A percentile compares a stretch with the other conserved stretches of the same genome.
Conservation (phyloP, 2,888 invertebrate genomes). For the Dione vanillae region DNA sequence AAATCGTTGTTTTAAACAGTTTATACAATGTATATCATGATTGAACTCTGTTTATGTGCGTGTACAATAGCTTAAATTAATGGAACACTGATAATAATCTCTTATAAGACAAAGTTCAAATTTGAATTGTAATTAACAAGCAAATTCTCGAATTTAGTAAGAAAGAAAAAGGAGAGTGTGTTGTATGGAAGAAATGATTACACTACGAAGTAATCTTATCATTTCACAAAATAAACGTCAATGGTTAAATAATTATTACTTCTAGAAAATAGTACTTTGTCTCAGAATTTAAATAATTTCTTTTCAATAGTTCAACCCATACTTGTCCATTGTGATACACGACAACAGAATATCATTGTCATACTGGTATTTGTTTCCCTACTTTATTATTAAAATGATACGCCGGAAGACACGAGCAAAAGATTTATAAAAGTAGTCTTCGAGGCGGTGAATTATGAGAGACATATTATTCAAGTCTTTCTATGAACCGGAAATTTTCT, state of each 20-base stretch:
- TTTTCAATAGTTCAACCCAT: not conserved
- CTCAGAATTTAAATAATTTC: not conserved
- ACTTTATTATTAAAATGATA: conserved; percentile 1
- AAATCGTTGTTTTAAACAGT: conserved; percentile 1
- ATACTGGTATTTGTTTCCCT: not conserved
- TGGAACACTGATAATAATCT: no score
- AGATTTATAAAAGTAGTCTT: conserved; percentile 20
- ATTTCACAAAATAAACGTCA: no score
- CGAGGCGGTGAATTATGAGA: conserved; percentile 17
- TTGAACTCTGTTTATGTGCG: no score
- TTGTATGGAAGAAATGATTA: no score
- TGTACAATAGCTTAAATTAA: no score
- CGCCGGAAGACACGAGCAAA: conserved; percentile 10
- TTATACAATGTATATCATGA: not conserved
- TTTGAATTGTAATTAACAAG: no score
- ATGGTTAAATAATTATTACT: no score
- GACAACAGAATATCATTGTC: not conserved
- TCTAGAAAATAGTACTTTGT: no score
- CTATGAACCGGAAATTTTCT: conserved; percentile 13
- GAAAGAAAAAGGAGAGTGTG: no score
- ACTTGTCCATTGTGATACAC: not conserved
- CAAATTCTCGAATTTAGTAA: no score
- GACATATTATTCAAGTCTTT: conserved; percentile 24
- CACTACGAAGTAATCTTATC: no score
- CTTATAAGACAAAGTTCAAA: no score